Percentiles rank a stretch among this genome's conserved stretches.
Conservation (phyloP, 2,888 invertebrate species). For the Exephanes ischioxanthus region DNA sequence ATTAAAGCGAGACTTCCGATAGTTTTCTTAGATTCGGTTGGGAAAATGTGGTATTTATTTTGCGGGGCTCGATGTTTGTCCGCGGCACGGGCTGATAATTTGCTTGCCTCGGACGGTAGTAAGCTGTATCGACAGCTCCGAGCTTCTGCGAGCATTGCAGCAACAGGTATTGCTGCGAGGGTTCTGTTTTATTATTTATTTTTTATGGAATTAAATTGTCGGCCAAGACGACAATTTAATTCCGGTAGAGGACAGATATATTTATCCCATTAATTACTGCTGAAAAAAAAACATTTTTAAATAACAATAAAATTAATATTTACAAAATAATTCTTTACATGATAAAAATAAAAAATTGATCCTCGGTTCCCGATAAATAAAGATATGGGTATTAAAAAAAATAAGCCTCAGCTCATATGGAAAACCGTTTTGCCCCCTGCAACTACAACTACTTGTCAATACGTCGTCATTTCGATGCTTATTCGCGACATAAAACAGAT, state of each 20-base stretch:
- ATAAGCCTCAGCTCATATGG: too few relatives aligned
- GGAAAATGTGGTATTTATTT: conserved; percentile 6
- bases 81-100: conserved; percentile 5
- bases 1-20: conserved; percentile 45
- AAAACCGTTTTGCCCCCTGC: too few relatives aligned
- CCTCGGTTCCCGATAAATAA: too few relatives aligned
- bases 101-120: not conserved
- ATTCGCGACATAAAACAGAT: too few relatives aligned
- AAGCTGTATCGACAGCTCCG: conserved; percentile 9
- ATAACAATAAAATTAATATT: too few relatives aligned
- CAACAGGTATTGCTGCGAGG: conserved; percentile 33
- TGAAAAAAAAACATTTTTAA: not conserved
- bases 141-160: conserved; percentile 16
- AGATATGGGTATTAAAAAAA: too few relatives aligned
- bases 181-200: not conserved
- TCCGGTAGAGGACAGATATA: not conserved
- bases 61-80: conserved; percentile 1
- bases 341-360: too few relatives aligned
- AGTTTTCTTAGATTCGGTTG: conserved; percentile 30
- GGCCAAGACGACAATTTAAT: not conserved
- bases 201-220: not conserved
- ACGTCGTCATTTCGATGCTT: too few relatives aligned
- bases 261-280: not conserved
- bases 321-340: too few relatives aligned
- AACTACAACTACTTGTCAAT: too few relatives aligned